Percentiles rank a stretch among this genome's conserved stretches.
Conservation (phyloP, 2,888 invertebrate species). For the Eucera pruinosa region DNA sequence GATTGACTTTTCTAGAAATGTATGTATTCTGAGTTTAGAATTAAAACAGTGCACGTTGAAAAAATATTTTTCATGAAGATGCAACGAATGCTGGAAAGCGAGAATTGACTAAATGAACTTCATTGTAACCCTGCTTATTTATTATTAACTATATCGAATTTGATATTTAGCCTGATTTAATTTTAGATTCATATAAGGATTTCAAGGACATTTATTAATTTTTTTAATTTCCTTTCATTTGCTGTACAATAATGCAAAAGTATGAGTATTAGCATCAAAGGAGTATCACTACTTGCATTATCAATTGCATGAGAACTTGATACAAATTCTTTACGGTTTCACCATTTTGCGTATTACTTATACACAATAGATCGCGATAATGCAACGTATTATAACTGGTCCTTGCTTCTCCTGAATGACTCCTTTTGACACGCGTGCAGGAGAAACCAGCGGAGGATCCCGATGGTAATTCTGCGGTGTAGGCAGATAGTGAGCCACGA, state of each 20-base stretch:
- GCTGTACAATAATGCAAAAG: too few relatives aligned
- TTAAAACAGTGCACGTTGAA: not conserved
- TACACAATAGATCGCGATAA: constrained; percentile 52
- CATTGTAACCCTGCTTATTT: too few relatives aligned
- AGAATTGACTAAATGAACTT: not conserved
- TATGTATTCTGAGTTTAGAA: not conserved
- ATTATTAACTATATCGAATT: too few relatives aligned
- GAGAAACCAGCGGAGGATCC: constrained; percentile 37
- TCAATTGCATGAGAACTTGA: not conserved
- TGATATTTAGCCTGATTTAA: too few relatives aligned
- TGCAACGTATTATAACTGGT: constrained; percentile 37
- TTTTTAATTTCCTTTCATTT: too few relatives aligned
- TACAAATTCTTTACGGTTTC: constrained; percentile 30
- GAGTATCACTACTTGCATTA: not conserved
- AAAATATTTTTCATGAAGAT: not conserved
- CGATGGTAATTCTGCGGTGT: constrained; percentile 14
- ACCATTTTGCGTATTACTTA: constrained; percentile 29
- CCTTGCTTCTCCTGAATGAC: constrained; percentile 29
- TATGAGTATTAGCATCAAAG: too few relatives aligned
- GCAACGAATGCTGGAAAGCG: too few relatives aligned
- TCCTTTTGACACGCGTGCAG: constrained; percentile 48
- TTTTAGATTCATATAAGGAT: not conserved
- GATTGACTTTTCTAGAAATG: not conserved
- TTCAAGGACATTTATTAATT: not conserved
- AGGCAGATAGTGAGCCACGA: constrained; percentile 51